Conservation (phyloP, 2,888 invertebrate genomes). For the Meloe dianella region DNA sequence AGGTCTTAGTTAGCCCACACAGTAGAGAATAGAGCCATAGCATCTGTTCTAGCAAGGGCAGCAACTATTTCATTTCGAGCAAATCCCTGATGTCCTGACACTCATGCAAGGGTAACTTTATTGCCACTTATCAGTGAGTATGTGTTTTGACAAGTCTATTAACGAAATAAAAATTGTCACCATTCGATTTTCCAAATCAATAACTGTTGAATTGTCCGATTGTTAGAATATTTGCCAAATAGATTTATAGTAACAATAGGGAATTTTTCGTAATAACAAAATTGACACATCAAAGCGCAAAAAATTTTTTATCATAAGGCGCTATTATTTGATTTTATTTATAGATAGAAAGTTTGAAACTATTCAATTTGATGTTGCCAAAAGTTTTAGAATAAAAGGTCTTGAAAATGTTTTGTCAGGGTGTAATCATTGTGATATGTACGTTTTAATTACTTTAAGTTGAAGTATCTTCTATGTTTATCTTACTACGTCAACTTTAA, state of each 20-base stretch:
- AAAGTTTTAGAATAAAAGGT: not conserved
- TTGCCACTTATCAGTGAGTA: not conserved
- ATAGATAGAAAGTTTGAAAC: not conserved
- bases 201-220: not conserved
- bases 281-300: not conserved
- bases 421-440: not conserved
- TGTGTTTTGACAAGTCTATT: not conserved
- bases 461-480: not conserved
- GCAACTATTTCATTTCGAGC: no score
- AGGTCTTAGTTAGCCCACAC: no score
- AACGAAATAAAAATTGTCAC: not conserved
- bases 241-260: not conserved
- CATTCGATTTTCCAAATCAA: not conserved
- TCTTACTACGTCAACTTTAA: not conserved
- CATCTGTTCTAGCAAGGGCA: no score
- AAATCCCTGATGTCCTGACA: no score
- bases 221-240: not conserved
- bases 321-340: not conserved
- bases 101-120: no score
- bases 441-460: not conserved
- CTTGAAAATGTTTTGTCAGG: not conserved
- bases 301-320: not conserved
- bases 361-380: not conserved
- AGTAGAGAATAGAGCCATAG: no score
- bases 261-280: not conserved